phyloP scores from a whole-genome alignment of 2,888 invertebrate species.

The Sclerodermus sp. region DNA sequence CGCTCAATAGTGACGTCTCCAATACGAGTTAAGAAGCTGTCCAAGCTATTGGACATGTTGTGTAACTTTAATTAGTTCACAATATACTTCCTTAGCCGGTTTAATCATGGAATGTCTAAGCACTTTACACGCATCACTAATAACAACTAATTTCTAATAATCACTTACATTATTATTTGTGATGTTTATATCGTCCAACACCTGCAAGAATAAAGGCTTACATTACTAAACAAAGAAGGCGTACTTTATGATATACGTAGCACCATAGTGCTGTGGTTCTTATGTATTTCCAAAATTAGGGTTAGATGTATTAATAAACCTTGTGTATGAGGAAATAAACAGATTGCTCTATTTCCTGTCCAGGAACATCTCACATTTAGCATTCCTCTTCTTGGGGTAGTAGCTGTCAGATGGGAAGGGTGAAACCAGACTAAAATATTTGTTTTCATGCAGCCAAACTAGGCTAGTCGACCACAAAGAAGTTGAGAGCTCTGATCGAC shows the following conservation, averaged over 20 bases:
- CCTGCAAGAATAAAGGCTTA: too few relatives aligned
- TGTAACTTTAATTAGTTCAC: slow-evolving; percentile 25
- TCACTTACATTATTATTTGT: slow-evolving; percentile 17
- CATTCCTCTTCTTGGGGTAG: background rate
- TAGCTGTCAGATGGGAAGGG: slow-evolving; percentile 37
- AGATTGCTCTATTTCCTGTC: too few relatives aligned
- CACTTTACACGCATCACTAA: slow-evolving; percentile 21
- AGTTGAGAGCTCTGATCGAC: slow-evolving; percentile 16
- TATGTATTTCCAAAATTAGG: too few relatives aligned
- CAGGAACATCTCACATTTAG: too few relatives aligned
- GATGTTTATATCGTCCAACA: too few relatives aligned
- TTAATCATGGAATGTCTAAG: slow-evolving; percentile 29
- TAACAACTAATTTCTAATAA: slow-evolving; percentile 18
- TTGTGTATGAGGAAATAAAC: too few relatives aligned
- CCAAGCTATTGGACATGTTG: slow-evolving; percentile 58
- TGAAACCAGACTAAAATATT: slow-evolving; percentile 26
- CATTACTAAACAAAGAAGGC: too few relatives aligned
- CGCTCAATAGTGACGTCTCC: slow-evolving; percentile 67
- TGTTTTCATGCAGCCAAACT: slow-evolving; percentile 26
- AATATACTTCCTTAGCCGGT: slow-evolving; percentile 8
- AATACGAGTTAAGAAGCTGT: slow-evolving; percentile 62
- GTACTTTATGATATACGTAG: too few relatives aligned
- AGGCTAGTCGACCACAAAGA: slow-evolving; percentile 17
- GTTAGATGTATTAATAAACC: background rate
- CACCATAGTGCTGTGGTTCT: too few relatives aligned